Conservation (phyloP, 1,140 invertebrate genomes). For the Leptonema lineaticorne region DNA sequence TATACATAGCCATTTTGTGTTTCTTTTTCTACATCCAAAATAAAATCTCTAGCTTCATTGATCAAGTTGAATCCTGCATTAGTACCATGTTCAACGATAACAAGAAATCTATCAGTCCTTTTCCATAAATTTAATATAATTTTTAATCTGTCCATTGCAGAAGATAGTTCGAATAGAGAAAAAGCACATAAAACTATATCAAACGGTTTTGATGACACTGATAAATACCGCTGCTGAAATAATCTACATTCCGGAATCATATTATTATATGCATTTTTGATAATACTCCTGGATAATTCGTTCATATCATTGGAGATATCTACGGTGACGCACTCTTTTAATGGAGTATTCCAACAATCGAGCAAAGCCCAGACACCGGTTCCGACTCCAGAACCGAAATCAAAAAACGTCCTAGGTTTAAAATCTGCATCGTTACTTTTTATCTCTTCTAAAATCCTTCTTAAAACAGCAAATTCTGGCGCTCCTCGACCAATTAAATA, state of each 20-base stretch:
- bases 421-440: conserved; percentile 64
- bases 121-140: conserved; percentile 79
- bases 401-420: conserved; percentile 74
- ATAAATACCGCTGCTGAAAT: conserved; percentile 80
- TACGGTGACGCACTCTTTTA: conserved; percentile 81
- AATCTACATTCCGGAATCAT: conserved; percentile 60
- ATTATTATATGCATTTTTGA: conserved; percentile 64
- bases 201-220: conserved; percentile 63
- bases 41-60: conserved; percentile 74
- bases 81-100: conserved; percentile 83
- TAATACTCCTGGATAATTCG: conserved; percentile 70
- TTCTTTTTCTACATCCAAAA: conserved; percentile 57
- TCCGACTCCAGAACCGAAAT: conserved; percentile 89
- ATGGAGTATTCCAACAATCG: conserved; percentile 65
- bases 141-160: conserved; percentile 65
- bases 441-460: conserved; percentile 75
- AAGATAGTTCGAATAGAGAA: conserved; percentile 78
- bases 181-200: conserved; percentile 81
- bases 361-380: conserved; percentile 80
- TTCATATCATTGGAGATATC: conserved; percentile 80
- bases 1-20: conserved; percentile 63
- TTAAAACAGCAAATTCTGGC: conserved; percentile 73
- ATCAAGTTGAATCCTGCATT: conserved; percentile 76
- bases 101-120: conserved; percentile 78
- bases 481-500: conserved; percentile 71